Conservation (phyloP, 2,888 invertebrate genomes). For the Rugalucina vietnamica region DNA sequence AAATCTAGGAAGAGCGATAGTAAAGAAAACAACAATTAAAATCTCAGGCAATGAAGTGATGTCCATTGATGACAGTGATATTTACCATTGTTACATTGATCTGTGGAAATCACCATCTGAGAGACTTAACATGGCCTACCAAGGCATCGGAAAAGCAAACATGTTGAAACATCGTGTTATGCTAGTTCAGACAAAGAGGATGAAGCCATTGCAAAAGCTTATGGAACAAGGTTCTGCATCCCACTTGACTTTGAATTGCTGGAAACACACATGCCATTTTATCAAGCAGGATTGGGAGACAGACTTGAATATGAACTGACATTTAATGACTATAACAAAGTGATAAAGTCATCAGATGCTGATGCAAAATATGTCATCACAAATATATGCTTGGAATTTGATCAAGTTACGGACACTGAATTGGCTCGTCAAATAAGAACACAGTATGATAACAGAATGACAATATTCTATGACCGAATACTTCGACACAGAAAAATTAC, state of each 20-base stretch:
- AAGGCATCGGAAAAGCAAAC: slow-evolving; percentile 51
- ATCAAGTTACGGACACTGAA: too few species aligned
- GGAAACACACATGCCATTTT: slow-evolving; percentile 54
- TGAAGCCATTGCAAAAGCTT: slow-evolving; percentile 51
- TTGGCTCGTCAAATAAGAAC: too few species aligned
- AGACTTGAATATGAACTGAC: slow-evolving; percentile 45
- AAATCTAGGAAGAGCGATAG: too few species aligned
- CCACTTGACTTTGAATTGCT: slow-evolving; percentile 46
- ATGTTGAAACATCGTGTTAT: slow-evolving; percentile 46
- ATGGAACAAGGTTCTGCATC: slow-evolving; percentile 48
- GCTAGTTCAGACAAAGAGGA: slow-evolving; percentile 23
- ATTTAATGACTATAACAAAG: slow-evolving; percentile 45
- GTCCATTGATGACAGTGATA: too few species aligned
- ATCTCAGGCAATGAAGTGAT: too few species aligned
- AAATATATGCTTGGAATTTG: too few species aligned
- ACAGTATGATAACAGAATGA: slow-evolving; percentile 31
- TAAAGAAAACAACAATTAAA: too few species aligned
- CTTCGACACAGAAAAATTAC: too few species aligned
- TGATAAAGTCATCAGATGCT: slow-evolving; percentile 42
- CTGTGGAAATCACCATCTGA: too few species aligned
- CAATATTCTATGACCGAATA: slow-evolving; percentile 56
- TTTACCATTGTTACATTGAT: too few species aligned
- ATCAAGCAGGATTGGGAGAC: slow-evolving; percentile 50
- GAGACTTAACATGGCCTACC: too few species aligned
- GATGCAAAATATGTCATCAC: too few species aligned